Evolutionary conservation across 1,140 invertebrate species (phyloP), one percentile per base, ranked within the genome.

Genomic region (Drosophila tropicalis): DNA sequence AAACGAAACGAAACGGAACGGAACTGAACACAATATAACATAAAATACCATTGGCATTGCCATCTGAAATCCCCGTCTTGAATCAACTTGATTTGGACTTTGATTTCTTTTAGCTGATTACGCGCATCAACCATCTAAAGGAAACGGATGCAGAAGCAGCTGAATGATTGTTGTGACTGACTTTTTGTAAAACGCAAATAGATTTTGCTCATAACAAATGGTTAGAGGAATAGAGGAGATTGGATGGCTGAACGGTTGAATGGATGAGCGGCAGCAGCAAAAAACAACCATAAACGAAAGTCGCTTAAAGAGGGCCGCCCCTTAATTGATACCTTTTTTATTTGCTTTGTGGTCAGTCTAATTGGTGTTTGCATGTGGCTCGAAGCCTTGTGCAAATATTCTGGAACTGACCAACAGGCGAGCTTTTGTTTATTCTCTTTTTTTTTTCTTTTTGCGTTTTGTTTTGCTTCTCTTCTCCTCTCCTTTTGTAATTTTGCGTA

Each of bases 311-410:
- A n/a, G 39, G 19, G 19, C n/a, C 51, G 55, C 70, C 80, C 79
- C 76, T 76, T 87, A 89, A 84, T 87, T 87, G 84, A 78, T 78
- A 82, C 84, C 80, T 79, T 72, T 84, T 86, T 84, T 86, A 80
- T 89, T 89, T 89, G 81, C 70, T 73, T 77, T 89, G 84, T 64
- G 84, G 85, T 89, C 84, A 89, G 80, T 84, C 84, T 89, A 89
- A 89, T 89, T 89, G 84, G 85, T 89, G 84, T 89, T 89, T 89
- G 77, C 84, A 89, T 89, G 80, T 82, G 84, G 84, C 84, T 89
- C 81, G 73, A 69, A 83, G 83, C 61, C 72, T 89, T 87, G 70
- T 80, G 84, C 56, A 89, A 87, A 87, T 72, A 72, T 65, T 87
- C 67, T 69, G 67, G 67, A 61, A 64, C 71, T 83, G 84, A 84